Base-by-base conservation (phyloP, 2,113 vertebrate genomes). In the Peromyscus californicus region DNA sequence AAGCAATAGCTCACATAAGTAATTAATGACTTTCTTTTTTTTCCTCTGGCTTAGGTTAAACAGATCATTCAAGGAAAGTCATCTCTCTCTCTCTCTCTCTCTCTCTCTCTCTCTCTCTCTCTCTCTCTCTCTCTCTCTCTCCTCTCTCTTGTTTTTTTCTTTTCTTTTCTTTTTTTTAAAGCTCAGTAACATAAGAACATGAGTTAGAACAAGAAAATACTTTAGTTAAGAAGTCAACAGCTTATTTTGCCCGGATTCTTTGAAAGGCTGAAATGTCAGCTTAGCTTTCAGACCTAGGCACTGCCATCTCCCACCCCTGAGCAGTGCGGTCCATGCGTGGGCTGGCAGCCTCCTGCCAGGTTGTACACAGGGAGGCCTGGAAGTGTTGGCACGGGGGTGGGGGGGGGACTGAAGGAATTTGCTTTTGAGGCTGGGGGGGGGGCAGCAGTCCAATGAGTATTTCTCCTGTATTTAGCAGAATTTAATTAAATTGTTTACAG, bases 1-100 rank as follows among this genome's bases (percentile, higher is more conserved):
- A 99, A 99, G 99, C 99, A 99, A 99, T 99, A 99, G 99, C 99
- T 99, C 99, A 99, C 99, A 99, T 99, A 99, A 99, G 99, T 99
- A 99, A 99, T 99, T 99, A 99, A 99, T 99, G 99, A 99, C 99
- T 99, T 99, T 98, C 99, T 99, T 99, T 99, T 99, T 99, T 99
- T 99, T 99, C 99, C 99, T 99, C 99, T 99, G 99, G 99, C 99
- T 99, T 99, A 99, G 99, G 99, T 99, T 99, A 99, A 99, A 99
- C 99, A 99, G 99, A 99, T 99, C 99, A 99, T 99, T 99, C 99
- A 99, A 99, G 99, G 99, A 99, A 99, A 99, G 99, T 99, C 99
- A 99, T 99, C 98, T 99, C 99, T 99, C 98, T 98, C 39, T 89
- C 54, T 76, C 74, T 78, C 29, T 76, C 69, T 89, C 69, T 89